phyloP scores from a whole-genome alignment of 1,140 invertebrate species.

The Gerris buenoi region DNA sequence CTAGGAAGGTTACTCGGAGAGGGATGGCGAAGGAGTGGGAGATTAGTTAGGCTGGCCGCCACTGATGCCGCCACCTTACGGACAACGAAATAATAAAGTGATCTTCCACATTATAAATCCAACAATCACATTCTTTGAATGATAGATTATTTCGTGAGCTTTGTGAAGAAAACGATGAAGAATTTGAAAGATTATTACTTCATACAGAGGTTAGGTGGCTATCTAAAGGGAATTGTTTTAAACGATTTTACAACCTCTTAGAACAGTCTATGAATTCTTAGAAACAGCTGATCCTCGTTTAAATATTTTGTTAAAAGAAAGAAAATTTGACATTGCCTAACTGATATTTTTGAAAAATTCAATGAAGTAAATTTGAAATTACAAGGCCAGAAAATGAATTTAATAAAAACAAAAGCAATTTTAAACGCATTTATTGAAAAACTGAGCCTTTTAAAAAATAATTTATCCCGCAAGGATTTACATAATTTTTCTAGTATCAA shows the following conservation, averaged over 20 bases:
- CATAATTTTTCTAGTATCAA: not conserved
- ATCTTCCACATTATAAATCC: too few relatives aligned
- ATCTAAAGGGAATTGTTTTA: conserved; percentile 7
- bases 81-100: too few relatives aligned
- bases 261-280: not conserved
- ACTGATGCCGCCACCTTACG: too few relatives aligned
- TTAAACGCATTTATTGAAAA: not conserved
- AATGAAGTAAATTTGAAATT: not conserved
- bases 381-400: not conserved
- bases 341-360: not conserved
- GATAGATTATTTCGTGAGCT: conserved; percentile 8
- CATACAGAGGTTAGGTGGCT: conserved; percentile 8
- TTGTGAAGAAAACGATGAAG: conserved; percentile 8
- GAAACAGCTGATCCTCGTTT: not conserved
- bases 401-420: not conserved
- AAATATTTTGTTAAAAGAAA: not conserved
- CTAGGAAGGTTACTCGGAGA: too few relatives aligned
- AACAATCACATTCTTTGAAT: conserved; percentile 6
- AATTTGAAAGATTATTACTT: not conserved
- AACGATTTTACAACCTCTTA: not conserved
- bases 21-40: too few relatives aligned
- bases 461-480: not conserved
- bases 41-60: too few relatives aligned
- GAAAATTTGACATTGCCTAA: not conserved
- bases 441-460: not conserved